Conservation (phyloP, 2,888 invertebrate genomes). For the Apoda limacodes region DNA sequence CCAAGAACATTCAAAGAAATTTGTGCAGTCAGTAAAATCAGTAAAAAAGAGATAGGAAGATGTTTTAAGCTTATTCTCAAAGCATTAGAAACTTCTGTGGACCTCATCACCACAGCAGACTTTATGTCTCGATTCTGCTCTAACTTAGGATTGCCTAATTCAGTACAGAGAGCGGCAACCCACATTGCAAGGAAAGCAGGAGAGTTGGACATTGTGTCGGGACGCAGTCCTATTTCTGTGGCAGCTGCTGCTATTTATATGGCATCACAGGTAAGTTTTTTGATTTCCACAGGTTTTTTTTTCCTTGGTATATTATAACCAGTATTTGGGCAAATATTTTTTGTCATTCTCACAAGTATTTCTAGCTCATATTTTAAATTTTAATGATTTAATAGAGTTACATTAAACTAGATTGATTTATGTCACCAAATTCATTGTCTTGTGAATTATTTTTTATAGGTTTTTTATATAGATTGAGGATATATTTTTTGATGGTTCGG, state of each 20-base stretch:
- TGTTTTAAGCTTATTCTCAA: slow-evolving; percentile 98
- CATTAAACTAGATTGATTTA: no score
- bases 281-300: slow-evolving; percentile 1
- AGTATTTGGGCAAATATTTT: no score
- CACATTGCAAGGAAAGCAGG: slow-evolving; percentile 97
- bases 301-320: no score
- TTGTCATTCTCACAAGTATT: no score
- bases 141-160: slow-evolving; percentile 88
- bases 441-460: no score
- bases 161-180: slow-evolving; percentile 93
- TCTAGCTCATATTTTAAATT: no score
- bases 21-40: slow-evolving; percentile 98
- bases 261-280: slow-evolving; percentile 86
- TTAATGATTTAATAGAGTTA: no score
- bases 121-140: slow-evolving; percentile 99
- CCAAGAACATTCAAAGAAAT: slow-evolving; percentile 99
- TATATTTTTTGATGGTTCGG: no score
- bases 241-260: slow-evolving; percentile 99
- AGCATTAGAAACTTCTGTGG: slow-evolving; percentile 96
- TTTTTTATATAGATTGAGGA: no score
- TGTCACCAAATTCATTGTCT: no score
- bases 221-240: slow-evolving; percentile 97
- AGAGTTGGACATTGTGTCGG: slow-evolving; percentile 96
- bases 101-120: slow-evolving; percentile 97
- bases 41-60: slow-evolving; percentile 98